Evolutionary conservation across 2,113 vertebrate species (phyloP).

Genomic region (Orientallactaga bullata): DNA sequence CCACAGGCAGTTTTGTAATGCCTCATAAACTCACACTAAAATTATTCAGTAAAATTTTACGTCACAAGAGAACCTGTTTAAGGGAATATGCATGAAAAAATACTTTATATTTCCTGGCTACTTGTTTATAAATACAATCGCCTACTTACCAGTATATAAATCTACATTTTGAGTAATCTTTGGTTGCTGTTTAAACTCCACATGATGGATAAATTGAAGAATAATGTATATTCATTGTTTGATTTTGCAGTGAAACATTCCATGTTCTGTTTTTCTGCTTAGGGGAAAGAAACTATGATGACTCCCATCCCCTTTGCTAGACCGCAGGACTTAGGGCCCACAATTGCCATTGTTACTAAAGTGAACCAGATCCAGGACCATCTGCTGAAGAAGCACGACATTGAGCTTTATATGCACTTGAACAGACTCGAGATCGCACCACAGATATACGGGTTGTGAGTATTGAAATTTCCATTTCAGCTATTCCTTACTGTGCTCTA

Average conservation of each 20-base stretch:
- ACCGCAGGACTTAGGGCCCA: constrained; percentile 96
- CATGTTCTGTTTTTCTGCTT: constrained; percentile 58
- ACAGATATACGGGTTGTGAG: constrained; percentile 99
- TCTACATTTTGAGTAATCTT: not conserved
- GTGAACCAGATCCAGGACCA: constrained; percentile 99
- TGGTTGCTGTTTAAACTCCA: constrained; percentile 11
- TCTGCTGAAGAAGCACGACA: constrained; percentile 97
- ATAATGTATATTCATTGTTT: not conserved
- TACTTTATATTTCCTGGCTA: not conserved
- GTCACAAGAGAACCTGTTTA: not conserved
- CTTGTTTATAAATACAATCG: not conserved
- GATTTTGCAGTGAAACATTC: constrained; percentile 61
- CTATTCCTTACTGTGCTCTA: not conserved
- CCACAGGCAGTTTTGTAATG: not conserved
- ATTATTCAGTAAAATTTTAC: not conserved
- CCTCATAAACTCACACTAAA: not conserved
- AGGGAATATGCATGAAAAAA: not conserved
- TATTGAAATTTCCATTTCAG: constrained; percentile 72
- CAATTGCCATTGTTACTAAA: constrained; percentile 98
- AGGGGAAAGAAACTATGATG: constrained; percentile 97
- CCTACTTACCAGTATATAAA: not conserved
- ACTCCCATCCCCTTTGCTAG: constrained; percentile 97
- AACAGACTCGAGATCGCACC: constrained; percentile 98
- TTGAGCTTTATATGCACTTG: constrained; percentile 98
- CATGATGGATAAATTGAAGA: not conserved